A percentile compares a stretch with the other conserved stretches of the same genome.
These are phyloP conservation scores for Crematogaster levior DNA, from an alignment of 2,888 invertebrate species.

Conservation along the genomic window DNA sequence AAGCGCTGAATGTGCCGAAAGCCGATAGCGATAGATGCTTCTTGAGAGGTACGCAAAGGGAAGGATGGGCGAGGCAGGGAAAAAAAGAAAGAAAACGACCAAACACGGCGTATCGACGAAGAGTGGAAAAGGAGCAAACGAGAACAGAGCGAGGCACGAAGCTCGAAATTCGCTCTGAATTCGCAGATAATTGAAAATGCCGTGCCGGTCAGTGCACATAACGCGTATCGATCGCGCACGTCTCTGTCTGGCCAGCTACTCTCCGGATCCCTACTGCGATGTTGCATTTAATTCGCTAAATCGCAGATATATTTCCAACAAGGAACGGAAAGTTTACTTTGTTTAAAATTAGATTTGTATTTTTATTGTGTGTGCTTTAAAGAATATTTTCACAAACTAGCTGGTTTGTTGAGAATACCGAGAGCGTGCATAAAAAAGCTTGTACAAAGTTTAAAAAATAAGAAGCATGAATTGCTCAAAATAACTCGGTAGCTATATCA, in stretches of 20 bases:
- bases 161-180: constrained; percentile 45
- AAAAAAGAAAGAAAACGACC: not conserved
- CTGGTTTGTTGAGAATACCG: not conserved
- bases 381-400: not conserved
- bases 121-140: constrained; percentile 2
- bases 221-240: constrained; percentile 49
- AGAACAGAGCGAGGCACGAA: constrained; percentile 6
- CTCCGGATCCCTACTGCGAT: not conserved
- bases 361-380: not conserved
- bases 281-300: constrained; percentile 17
- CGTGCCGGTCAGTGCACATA: constrained; percentile 54
- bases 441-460: not conserved
- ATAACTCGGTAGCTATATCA: not conserved
- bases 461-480: not conserved
- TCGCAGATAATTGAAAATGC: constrained; percentile 58
- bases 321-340: not conserved
- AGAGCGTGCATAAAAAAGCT: not conserved
- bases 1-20: constrained; percentile 61
- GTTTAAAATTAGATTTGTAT: constrained; percentile 1
- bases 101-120: not conserved
- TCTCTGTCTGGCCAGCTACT: not conserved
- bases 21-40: constrained; percentile 70
- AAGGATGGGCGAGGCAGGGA: not conserved
- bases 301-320: not conserved
- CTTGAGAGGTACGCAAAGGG: constrained; percentile 22